phyloP scores from a whole-genome alignment of 2,888 invertebrate species.

The Nomada fucata region DNA sequence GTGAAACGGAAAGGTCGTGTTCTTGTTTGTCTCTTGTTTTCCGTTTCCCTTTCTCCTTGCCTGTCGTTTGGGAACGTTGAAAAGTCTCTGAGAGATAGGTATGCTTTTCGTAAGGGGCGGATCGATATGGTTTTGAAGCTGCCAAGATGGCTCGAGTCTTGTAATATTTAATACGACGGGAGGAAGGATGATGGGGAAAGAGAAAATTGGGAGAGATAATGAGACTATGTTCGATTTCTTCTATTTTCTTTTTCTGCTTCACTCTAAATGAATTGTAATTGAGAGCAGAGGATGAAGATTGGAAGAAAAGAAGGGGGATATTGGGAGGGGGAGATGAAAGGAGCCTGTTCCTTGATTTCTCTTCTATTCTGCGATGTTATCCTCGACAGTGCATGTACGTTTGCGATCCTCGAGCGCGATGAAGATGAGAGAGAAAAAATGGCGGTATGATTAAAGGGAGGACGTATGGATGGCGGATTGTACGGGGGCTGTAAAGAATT shows the following conservation, averaged over 20 bases:
- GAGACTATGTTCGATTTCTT: neutral
- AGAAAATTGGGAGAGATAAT: neutral
- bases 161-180: neutral
- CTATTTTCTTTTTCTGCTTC: neutral
- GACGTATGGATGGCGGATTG: neutral
- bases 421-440: slow-evolving; percentile 40
- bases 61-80: neutral
- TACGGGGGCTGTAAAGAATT: slow-evolving; percentile 8
- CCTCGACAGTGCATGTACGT: slow-evolving; percentile 33
- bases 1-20: neutral
- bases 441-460: neutral
- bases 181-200: neutral
- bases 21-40: neutral
- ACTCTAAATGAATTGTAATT: neutral
- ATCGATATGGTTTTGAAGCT: slow-evolving; percentile 19
- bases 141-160: neutral
- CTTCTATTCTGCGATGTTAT: slow-evolving; percentile 17
- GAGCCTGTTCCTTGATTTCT: slow-evolving; percentile 40
- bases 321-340: neutral
- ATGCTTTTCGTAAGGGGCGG: neutral
- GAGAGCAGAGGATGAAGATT: neutral
- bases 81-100: neutral
- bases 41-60: slow-evolving; percentile 7
- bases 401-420: slow-evolving; percentile 63
- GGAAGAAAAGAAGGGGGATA: slow-evolving; percentile 1